Evolutionary conservation across 1,140 invertebrate species (phyloP), one percentile per base, ranked within the genome.

Genomic region (Rhagoletis zephyria): DNA sequence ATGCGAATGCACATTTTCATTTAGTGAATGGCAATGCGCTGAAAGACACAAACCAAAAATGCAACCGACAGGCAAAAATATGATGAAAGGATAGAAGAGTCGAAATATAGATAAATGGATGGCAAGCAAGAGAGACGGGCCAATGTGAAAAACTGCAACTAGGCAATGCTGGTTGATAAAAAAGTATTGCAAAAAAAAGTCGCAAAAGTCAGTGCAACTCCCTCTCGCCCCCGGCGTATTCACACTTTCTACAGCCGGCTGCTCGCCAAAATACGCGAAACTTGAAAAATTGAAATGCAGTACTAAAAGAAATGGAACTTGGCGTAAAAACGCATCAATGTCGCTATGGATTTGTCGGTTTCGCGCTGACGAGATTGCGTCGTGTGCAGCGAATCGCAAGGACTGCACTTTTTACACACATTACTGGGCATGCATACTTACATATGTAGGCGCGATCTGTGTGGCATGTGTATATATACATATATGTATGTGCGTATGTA

Each of bases 1-100:
- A 81, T 81, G 74, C 51, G 74, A 81, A 81, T 81, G 74, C 48
- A 81, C 74, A 81, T 81, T 81, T 81, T 81, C 74, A 81, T 81
- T 81, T 81, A 48, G 74, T 42, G 48, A 81, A 81, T 81, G 74
- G 48, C 74, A 81, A 19, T 56, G 48, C 48, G 51, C 7, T 81
- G 74, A 81, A 81, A 81, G 74, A 81, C 45, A 81, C 74, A 81
- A 81, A 81, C 74, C 74, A 1, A 81, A 81, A 81, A 81, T 81
- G 74, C 74, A 81, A 59, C 74, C 74, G 74, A 56, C 74, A 81
- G 74, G 48, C 74, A 56, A 19, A 81, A 81, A 81, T 56, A 81
- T 81, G 74, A 81, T 30, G 7, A 59, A 10, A 56, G 10, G 51
- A 5, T 56, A 10, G 51, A 10, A 56, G 10, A 56, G 51, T 30